Evolutionary conservation across 2,113 vertebrate species (phyloP).

Genomic region (Mola mola): DNA sequence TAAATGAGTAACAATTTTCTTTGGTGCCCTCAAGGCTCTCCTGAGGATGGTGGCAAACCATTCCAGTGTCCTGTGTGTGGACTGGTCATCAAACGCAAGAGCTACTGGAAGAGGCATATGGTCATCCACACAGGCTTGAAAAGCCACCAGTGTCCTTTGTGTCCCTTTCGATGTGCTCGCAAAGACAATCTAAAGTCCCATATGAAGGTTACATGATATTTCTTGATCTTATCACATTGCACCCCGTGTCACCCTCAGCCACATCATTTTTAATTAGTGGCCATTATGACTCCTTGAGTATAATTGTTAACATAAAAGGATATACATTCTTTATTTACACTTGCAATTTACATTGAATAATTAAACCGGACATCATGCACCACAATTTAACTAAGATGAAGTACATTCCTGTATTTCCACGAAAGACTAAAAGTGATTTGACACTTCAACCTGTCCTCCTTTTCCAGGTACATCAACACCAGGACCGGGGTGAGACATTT

Average conservation of each 20-base stretch:
- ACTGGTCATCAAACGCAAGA: slow-evolving; percentile 99
- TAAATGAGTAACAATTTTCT: slow-evolving; percentile 27
- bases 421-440: slow-evolving; percentile 8
- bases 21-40: slow-evolving; percentile 84
- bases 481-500: slow-evolving; percentile 98
- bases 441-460: slow-evolving; percentile 23
- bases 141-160: slow-evolving; percentile 98
- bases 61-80: slow-evolving; percentile 99
- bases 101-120: slow-evolving; percentile 99
- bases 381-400: slow-evolving; percentile 5
- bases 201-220: slow-evolving; percentile 93
- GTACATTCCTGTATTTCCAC: background rate
- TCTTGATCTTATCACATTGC: slow-evolving; percentile 11
- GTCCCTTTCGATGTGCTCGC: slow-evolving; percentile 98
- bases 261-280: slow-evolving; percentile 18
- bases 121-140: slow-evolving; percentile 99
- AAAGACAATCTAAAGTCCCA: slow-evolving; percentile 99
- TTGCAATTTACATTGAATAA: slow-evolving; percentile 11
- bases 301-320: slow-evolving; percentile 41
- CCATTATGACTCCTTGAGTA: slow-evolving; percentile 16
- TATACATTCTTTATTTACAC: slow-evolving; percentile 19
- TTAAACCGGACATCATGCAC: slow-evolving; percentile 7
- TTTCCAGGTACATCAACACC: slow-evolving; percentile 97
- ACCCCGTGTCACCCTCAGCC: background rate
- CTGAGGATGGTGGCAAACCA: slow-evolving; percentile 97